A percentile compares a stretch with the other conserved stretches of the same genome.
Evolutionary conservation across 1,140 invertebrate species (phyloP).

Genomic region (Heliconius hermathena): DNA sequence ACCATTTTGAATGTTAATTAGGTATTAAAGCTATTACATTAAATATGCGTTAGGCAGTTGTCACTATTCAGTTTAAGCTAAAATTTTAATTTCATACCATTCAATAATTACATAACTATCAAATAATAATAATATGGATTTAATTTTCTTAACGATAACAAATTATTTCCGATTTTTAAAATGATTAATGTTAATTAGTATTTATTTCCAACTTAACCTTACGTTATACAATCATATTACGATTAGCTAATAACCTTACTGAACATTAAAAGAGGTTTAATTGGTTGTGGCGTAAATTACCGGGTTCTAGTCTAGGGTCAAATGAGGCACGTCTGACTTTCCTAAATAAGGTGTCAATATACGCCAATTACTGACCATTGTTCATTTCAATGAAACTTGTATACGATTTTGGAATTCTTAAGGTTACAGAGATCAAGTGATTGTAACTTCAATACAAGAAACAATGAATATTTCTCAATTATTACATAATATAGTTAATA

Average conservation of each 20-base stretch:
- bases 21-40: not conserved
- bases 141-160: too few relatives aligned
- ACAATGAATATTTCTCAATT: constrained; percentile 12
- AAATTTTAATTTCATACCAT: too few relatives aligned
- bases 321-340: constrained; percentile 40
- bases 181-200: too few relatives aligned
- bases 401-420: constrained; percentile 22
- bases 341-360: constrained; percentile 37
- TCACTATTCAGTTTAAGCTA: too few relatives aligned
- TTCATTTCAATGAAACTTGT: constrained; percentile 35
- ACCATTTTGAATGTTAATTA: not conserved
- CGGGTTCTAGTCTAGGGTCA: constrained; percentile 39
- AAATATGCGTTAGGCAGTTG: too few relatives aligned
- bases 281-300: constrained; percentile 31
- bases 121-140: too few relatives aligned
- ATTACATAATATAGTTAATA: not conserved
- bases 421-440: constrained; percentile 20
- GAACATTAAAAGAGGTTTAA: constrained; percentile 29
- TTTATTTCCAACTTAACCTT: not conserved
- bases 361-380: constrained; percentile 44
- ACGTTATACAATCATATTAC: constrained; percentile 19
- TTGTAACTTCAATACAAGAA: constrained; percentile 7
- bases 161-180: too few relatives aligned
- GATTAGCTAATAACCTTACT: constrained; percentile 20
- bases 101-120: too few relatives aligned